Evolutionary conservation across 2,797 vertebrate genomes (phyloP), one percentile per base, ranked within the genome.

Genomic region (Ctenosaura bakeri): DNA sequence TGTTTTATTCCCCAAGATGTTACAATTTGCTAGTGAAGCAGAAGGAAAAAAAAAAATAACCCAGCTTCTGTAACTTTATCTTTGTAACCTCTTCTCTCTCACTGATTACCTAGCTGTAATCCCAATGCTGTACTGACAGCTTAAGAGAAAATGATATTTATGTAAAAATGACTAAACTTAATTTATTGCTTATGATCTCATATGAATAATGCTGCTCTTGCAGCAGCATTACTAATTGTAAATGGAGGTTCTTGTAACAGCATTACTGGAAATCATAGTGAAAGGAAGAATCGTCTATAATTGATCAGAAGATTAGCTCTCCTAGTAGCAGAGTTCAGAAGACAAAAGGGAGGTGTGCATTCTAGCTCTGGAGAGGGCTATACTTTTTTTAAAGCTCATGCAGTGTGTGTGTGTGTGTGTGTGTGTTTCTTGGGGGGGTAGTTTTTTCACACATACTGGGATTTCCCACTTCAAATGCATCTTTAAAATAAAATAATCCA

Each of bases 161-260:
- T 69, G 59, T 35, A 69, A 79, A 88, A 52, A n/a, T 26, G 20
- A 38, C 4, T 29, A 6, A 71, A 54, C 64, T 71, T 54, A 88
- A 88, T 88, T 66, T 56, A 71, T 85, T 85, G 62, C 83, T n/a
- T 71, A 88, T 35, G 77, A 69, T 71, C 64, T 88, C 77, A 88
- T 80, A 42, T 66, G 66, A 80, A 42, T 9, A 52, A 80, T 88
- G 66, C 46, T 54, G 38, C 82, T 84, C n/a, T 56, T 81, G 14
- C 35, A 81, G n/a, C 18, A 22, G 74, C 38, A 42, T 77, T 77
- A 24, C 35, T 69, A 32, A 69, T 32, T 69, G 29, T 69, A 69
- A 69, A 69, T 69, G 66, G 69, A 46, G 73, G 52, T 46, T 73
- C 42, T 64, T 83, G 22, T 66, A 66, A 26, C 22, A 64, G 78